These are phyloP conservation scores for Urosaurus nigricauda DNA, from an alignment of 2,797 vertebrate species.

Conservation along the genomic window DNA sequence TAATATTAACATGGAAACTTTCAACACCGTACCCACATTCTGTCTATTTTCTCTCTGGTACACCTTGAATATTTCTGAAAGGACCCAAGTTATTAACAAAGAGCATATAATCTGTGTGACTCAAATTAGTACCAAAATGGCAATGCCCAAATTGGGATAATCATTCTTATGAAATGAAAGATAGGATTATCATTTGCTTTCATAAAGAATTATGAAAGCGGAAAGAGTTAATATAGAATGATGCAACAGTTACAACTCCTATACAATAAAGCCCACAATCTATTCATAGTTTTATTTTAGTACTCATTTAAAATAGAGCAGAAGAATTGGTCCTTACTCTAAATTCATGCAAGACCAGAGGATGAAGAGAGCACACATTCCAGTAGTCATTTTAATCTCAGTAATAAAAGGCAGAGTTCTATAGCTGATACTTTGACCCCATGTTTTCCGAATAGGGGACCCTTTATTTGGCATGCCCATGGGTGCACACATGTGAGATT, in stretches of 20 bases:
- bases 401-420: neutral
- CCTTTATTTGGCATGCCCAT: neutral
- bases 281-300: slow-evolving; percentile 13
- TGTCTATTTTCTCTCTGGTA: neutral
- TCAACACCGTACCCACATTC: neutral
- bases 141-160: neutral
- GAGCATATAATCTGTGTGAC: neutral
- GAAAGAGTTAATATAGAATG: neutral
- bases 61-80: slow-evolving; percentile 24
- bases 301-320: neutral
- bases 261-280: slow-evolving; percentile 17
- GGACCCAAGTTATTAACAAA: neutral
- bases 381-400: accelerated
- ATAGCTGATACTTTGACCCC: neutral
- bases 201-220: neutral
- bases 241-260: slow-evolving; percentile 11
- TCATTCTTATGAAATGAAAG: neutral
- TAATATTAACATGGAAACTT: slow-evolving; percentile 8
- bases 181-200: neutral
- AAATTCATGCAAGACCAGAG: neutral
- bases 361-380: neutral
- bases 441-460: neutral
- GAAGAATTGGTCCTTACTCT: neutral
- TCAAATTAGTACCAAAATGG: neutral
- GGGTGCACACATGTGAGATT: neutral